Evolutionary conservation across 2,888 invertebrate genomes (phyloP).

Genomic region (Stenichneumon culpator): DNA sequence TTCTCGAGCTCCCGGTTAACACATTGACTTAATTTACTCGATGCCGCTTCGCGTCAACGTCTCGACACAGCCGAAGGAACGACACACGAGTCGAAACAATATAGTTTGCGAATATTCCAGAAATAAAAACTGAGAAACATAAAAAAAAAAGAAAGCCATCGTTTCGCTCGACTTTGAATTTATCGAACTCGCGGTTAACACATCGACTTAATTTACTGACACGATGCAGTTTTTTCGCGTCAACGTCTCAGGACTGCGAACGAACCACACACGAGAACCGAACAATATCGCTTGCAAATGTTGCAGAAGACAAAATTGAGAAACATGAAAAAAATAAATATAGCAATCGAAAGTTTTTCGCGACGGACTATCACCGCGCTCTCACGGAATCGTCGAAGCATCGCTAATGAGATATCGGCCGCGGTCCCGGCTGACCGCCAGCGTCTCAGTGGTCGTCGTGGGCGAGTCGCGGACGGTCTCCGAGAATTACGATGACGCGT

Average conservation of each 20-base stretch:
- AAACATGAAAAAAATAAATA: neutral
- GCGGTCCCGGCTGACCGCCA: neutral
- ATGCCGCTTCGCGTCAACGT: neutral
- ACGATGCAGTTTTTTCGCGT: neutral
- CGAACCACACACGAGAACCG: neutral
- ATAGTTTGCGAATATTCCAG: conserved; percentile 9
- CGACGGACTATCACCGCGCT: conserved; percentile 7
- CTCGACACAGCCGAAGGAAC: neutral
- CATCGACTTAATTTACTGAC: neutral
- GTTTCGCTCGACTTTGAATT: conserved; percentile 39
- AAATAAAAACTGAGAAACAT: neutral
- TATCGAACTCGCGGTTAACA: neutral
- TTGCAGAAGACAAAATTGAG: neutral
- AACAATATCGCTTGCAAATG: neutral
- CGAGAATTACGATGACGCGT: conserved; percentile 55
- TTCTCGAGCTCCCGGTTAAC: conserved; percentile 2
- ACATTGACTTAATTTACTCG: neutral
- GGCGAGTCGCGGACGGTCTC: conserved; percentile 6
- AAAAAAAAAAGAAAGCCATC: neutral
- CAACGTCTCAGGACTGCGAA: neutral
- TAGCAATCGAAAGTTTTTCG: neutral
- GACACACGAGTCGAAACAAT: neutral
- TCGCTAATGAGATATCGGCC: conserved; percentile 19
- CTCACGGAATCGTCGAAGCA: conserved; percentile 40
- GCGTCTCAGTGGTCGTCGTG: conserved; percentile 5